Evolutionary conservation across 2,113 vertebrate species (phyloP).

Genomic region (Siniperca knerii): DNA sequence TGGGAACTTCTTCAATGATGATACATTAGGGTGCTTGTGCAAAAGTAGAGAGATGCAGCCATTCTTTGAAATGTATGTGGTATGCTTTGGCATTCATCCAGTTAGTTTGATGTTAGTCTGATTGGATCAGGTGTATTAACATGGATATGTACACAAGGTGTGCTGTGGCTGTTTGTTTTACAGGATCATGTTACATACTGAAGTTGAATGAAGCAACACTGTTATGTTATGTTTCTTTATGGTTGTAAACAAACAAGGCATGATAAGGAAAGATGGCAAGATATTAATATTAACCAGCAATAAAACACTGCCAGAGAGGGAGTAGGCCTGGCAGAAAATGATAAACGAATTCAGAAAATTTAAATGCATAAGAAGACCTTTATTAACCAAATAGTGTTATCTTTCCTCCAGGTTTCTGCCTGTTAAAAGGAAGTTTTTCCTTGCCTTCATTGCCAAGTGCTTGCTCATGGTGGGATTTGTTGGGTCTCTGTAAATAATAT

Average conservation of each 20-base stretch:
- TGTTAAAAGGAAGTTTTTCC: too few species aligned
- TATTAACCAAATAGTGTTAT: too few species aligned
- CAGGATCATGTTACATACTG: not conserved
- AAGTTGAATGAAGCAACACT: not conserved
- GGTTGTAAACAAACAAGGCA: not conserved
- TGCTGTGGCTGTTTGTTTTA: not conserved
- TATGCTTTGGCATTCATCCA: not conserved
- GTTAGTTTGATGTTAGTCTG: too few species aligned
- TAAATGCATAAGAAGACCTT: too few species aligned
- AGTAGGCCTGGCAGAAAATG: too few species aligned
- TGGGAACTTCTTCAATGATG: not conserved
- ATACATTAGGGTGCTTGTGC: not conserved
- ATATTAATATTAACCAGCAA: too few species aligned
- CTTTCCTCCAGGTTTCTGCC: too few species aligned
- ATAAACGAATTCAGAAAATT: too few species aligned
- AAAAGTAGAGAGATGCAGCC: not conserved
- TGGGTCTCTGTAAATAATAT: too few species aligned
- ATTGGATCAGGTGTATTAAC: not conserved
- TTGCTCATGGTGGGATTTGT: too few species aligned
- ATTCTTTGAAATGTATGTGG: not conserved
- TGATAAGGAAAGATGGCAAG: not conserved
- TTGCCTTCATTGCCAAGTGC: too few species aligned
- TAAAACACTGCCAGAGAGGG: too few species aligned
- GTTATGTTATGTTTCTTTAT: not conserved
- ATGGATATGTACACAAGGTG: not conserved